A percentile compares a stretch with the other conserved stretches of the same genome.
Evolutionary conservation across 2,888 invertebrate species (phyloP).

Genomic region (Pilophorus perplexus): DNA sequence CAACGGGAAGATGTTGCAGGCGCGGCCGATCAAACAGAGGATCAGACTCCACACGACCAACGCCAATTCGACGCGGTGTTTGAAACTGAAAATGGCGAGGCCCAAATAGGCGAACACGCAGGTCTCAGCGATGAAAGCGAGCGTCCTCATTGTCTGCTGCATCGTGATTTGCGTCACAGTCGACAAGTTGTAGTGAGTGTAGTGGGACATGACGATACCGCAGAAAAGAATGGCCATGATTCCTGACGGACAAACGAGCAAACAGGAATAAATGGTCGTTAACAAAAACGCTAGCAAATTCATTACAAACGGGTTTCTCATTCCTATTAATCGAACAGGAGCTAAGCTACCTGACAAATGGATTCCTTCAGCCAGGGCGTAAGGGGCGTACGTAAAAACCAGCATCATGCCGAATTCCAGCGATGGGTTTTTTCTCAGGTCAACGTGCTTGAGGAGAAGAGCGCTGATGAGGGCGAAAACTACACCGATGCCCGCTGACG

Average conservation of each 20-base stretch:
- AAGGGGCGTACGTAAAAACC: conserved; percentile 97
- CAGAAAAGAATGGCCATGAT: conserved; percentile 99
- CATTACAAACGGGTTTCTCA: neutral
- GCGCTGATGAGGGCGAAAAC: conserved; percentile 92
- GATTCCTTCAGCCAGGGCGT: conserved; percentile 95
- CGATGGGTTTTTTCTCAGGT: conserved; percentile 94
- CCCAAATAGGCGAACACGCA: conserved; percentile 98
- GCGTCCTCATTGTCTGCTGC: conserved; percentile 96
- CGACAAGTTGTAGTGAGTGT: conserved; percentile 96
- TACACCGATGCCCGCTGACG: conserved; percentile 95
- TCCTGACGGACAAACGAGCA: conserved; percentile 62
- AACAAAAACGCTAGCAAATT: neutral
- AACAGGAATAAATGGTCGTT: too few species aligned
- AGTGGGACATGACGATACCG: conserved; percentile 99
- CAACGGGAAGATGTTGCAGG: conserved; percentile 94
- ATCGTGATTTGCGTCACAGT: conserved; percentile 99
- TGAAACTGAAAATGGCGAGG: conserved; percentile 89
- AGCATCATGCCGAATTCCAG: conserved; percentile 98
- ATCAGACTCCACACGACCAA: conserved; percentile 90
- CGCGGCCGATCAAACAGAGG: conserved; percentile 86
- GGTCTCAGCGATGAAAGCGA: conserved; percentile 97
- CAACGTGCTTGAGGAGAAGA: conserved; percentile 88
- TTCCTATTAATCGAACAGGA: too few species aligned
- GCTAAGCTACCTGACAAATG: conserved; percentile 84
- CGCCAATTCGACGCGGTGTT: conserved; percentile 69